A percentile compares a stretch with the other conserved stretches of the same genome.
Evolutionary conservation across 1,140 invertebrate genomes (phyloP).

Genomic region (Ostrea edulis): DNA sequence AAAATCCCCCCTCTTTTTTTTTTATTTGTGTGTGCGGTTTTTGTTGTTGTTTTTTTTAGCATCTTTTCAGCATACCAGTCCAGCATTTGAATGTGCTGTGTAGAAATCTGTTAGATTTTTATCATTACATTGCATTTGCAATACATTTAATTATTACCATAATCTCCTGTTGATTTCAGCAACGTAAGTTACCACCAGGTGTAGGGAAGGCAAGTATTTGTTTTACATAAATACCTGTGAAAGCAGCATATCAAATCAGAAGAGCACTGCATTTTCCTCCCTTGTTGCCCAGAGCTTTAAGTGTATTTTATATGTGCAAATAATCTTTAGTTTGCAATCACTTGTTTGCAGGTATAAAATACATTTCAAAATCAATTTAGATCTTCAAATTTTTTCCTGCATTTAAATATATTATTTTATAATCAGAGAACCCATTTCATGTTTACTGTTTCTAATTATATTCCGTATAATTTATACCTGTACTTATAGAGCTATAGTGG

Average conservation of each 20-base stretch:
- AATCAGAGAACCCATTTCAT: background rate
- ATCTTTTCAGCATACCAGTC: no score
- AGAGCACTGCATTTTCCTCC: background rate
- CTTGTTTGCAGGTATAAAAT: background rate
- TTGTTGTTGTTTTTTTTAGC: no score
- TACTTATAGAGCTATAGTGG: background rate
- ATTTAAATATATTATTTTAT: background rate
- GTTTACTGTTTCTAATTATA: background rate
- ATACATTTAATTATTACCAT: background rate
- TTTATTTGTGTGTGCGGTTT: no score
- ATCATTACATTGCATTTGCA: no score
- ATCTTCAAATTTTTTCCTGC: background rate
- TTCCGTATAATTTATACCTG: background rate
- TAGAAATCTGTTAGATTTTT: no score
- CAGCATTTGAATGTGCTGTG: no score
- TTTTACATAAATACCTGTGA: constrained; percentile 29
- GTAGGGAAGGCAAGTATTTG: constrained; percentile 9
- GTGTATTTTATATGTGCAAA: background rate
- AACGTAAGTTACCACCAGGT: background rate
- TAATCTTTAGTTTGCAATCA: background rate
- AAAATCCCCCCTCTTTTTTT: no score
- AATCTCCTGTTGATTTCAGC: constrained; percentile 40
- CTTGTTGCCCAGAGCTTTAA: background rate
- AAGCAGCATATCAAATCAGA: constrained; percentile 17
- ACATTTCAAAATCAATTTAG: background rate